Percentiles rank a stretch among this genome's conserved stretches.
Conservation (phyloP, 2,888 invertebrate genomes). For the Agelastica alni region DNA sequence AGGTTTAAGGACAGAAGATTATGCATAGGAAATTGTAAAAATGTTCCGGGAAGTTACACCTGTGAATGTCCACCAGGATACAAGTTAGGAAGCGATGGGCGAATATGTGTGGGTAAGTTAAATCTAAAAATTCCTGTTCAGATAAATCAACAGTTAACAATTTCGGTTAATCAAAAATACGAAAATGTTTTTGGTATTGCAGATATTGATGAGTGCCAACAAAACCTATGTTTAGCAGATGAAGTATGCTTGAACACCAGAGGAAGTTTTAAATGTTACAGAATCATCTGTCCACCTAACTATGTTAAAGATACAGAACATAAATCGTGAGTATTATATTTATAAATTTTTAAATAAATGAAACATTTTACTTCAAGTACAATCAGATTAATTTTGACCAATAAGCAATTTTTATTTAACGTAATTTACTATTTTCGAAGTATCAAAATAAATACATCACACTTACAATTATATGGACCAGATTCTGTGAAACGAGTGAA, state of each 20-base stretch:
- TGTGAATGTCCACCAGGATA: slow-evolving; percentile 85
- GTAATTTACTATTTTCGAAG: too few species aligned
- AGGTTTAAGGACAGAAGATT: slow-evolving; percentile 72
- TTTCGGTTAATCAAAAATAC: neutral
- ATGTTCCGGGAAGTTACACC: slow-evolving; percentile 83
- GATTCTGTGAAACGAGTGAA: too few species aligned
- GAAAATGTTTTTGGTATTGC: too few species aligned
- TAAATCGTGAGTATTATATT: slow-evolving; percentile 77
- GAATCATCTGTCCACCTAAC: slow-evolving; percentile 82
- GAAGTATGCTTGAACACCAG: slow-evolving; percentile 89
- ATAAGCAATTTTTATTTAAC: neutral
- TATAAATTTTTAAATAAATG: too few species aligned
- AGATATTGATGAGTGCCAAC: slow-evolving; percentile 76
- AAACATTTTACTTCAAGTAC: neutral
- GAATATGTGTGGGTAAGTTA: slow-evolving; percentile 82
- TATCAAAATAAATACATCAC: too few species aligned
- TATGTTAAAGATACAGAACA: slow-evolving; percentile 77
- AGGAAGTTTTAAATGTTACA: slow-evolving; percentile 86
- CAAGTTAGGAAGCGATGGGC: slow-evolving; percentile 71
- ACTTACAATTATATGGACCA: too few species aligned
- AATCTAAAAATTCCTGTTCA: too few species aligned
- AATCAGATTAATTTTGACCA: neutral
- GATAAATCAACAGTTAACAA: slow-evolving; percentile 5
- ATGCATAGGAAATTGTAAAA: slow-evolving; percentile 79
- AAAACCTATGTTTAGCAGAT: slow-evolving; percentile 62